Evolutionary conservation across 1,140 invertebrate species (phyloP).

Genomic region (Pogonognathellus flavescens): DNA sequence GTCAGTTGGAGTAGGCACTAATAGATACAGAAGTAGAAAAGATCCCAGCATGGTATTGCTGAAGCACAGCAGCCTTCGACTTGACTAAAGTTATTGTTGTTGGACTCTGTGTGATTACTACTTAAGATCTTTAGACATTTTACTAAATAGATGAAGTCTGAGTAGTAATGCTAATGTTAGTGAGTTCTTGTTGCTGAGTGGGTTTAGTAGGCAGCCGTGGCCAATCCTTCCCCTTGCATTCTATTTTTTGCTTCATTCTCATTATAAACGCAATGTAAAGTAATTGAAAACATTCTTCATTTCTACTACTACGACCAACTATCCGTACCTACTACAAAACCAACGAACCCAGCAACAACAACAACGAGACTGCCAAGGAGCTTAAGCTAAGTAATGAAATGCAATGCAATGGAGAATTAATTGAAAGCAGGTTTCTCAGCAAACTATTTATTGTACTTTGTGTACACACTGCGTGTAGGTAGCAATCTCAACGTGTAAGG

Average conservation of each 20-base stretch:
- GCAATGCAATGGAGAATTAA: conserved; percentile 39
- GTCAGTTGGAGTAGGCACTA: not conserved
- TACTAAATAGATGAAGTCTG: conserved; percentile 33
- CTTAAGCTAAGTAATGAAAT: conserved; percentile 4
- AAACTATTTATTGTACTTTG: too few relatives aligned
- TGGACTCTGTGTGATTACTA: conserved; percentile 26
- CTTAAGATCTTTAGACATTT: not conserved
- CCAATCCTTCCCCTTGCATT: conserved; percentile 31
- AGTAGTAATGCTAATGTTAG: not conserved
- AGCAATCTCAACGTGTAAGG: too few relatives aligned
- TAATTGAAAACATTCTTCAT: conserved; percentile 50
- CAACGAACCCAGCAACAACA: not conserved
- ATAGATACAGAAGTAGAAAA: not conserved
- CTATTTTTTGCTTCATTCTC: conserved; percentile 47
- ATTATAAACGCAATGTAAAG: conserved; percentile 47
- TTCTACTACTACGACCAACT: not conserved
- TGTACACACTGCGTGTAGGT: not conserved
- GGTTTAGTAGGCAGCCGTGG: conserved; percentile 43
- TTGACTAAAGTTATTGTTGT: conserved; percentile 19
- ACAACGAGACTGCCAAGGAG: not conserved
- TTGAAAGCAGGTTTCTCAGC: conserved; percentile 35
- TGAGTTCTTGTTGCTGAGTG: not conserved
- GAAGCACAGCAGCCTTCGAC: not conserved
- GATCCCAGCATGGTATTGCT: conserved; percentile 10
- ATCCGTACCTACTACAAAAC: conserved; percentile 20